Evolutionary conservation across 2,888 invertebrate species (phyloP).

Genomic region (Cataglyphis altisquamis): DNA sequence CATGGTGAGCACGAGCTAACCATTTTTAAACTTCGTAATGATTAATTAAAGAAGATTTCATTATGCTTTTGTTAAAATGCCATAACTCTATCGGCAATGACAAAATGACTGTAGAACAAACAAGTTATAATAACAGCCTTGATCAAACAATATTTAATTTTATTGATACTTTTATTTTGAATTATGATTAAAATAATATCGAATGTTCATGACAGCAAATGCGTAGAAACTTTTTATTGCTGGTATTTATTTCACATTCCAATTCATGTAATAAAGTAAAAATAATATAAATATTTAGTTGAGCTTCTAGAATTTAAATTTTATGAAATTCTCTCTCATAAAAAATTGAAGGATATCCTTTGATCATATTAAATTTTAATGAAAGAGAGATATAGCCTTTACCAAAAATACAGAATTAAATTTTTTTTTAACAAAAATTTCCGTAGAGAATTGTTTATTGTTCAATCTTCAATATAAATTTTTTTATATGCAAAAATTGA

Average conservation of each 20-base stretch:
- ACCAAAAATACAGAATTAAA: not conserved
- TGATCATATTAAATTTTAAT: slow-evolving; percentile 20
- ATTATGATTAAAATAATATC: not conserved
- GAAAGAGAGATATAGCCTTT: not conserved
- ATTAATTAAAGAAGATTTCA: slow-evolving; percentile 29
- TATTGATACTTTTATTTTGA: slow-evolving; percentile 3
- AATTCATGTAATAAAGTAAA: not conserved
- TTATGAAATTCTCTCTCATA: not conserved
- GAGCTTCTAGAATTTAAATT: not conserved
- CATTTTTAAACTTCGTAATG: slow-evolving; percentile 37
- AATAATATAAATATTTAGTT: not conserved
- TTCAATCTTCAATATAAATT: not conserved
- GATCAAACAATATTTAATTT: slow-evolving; percentile 26
- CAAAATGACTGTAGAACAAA: slow-evolving; percentile 5
- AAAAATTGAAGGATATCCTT: not conserved
- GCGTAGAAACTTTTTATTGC: not conserved
- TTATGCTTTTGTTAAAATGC: slow-evolving; percentile 15
- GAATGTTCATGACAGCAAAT: not conserved
- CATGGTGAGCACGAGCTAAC: not conserved
- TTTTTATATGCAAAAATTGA: not conserved
- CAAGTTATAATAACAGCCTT: slow-evolving; percentile 5
- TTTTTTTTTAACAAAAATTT: not conserved
- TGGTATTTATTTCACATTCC: not conserved
- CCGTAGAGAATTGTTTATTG: no score
- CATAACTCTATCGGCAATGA: slow-evolving; percentile 5